Conservation (phyloP, 2,888 invertebrate species). For the Fragum whitleyi region DNA sequence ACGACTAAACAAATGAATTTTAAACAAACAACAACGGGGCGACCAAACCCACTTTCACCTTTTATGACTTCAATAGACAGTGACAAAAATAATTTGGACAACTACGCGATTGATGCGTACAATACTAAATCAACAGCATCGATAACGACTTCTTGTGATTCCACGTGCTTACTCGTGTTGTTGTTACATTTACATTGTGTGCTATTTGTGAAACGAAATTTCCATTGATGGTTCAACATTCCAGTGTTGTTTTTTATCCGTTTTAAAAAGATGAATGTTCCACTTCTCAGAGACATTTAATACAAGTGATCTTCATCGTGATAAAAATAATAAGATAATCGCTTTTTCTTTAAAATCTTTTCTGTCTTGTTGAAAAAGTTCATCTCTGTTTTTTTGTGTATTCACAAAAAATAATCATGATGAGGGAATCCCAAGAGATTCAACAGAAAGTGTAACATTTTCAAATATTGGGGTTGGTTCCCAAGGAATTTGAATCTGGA, state of each 20-base stretch:
- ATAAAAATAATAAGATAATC: constrained; percentile 17
- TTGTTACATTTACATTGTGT: constrained; percentile 5
- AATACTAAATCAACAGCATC: constrained; percentile 31
- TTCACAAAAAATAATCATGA: constrained; percentile 13
- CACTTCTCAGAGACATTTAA: constrained; percentile 6
- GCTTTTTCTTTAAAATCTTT: not conserved
- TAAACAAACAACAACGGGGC: constrained; percentile 3
- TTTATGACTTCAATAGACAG: constrained; percentile 9
- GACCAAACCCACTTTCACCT: constrained; percentile 14
- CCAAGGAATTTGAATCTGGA: not conserved
- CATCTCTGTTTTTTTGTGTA: constrained; percentile 3
- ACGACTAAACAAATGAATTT: constrained; percentile 12
- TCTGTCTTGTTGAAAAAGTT: constrained; percentile 4
- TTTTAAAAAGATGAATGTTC: constrained; percentile 14
- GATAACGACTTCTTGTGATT: constrained; percentile 11
- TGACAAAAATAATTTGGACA: constrained; percentile 29
- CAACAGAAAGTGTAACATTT: not conserved
- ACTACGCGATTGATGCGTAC: constrained; percentile 51
- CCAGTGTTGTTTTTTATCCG: not conserved
- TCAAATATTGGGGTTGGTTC: not conserved
- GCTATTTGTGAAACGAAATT: constrained; percentile 19
- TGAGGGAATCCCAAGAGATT: not conserved
- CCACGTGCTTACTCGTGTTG: constrained; percentile 12
- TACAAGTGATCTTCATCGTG: constrained; percentile 5
- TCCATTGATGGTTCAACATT: constrained; percentile 24